phyloP scores from a whole-genome alignment of 2,797 vertebrate species.

The Dryobates pubescens region DNA sequence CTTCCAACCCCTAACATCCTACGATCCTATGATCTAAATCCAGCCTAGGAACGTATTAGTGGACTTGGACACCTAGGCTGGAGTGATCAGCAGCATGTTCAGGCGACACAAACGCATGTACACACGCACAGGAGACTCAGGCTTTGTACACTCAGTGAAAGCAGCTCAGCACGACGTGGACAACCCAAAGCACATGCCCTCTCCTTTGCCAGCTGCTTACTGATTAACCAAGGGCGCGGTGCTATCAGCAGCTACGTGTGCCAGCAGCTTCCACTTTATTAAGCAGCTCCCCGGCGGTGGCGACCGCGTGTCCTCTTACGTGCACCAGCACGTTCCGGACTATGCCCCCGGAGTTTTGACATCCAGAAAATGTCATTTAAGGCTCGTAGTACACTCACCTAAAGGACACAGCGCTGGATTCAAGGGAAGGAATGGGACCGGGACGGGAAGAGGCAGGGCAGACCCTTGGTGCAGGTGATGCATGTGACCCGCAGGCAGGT shows the following conservation, averaged over 20 bases:
- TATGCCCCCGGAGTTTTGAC: not conserved
- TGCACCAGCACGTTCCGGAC: not conserved
- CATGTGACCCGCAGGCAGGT: not conserved
- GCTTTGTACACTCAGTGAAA: not conserved
- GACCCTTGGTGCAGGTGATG: not conserved
- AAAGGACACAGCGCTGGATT: not conserved
- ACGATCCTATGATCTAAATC: not conserved
- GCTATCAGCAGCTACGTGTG: fast-evolving
- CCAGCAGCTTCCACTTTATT: not conserved
- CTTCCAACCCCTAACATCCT: too few relatives aligned
- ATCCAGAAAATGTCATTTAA: not conserved
- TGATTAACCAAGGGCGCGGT: not conserved
- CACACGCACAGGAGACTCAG: fast-evolving
- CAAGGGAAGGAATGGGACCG: not conserved
- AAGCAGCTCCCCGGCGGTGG: fast-evolving
- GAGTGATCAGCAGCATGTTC: fast-evolving
- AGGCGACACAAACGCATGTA: not conserved
- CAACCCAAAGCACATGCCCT: not conserved
- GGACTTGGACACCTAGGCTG: not conserved
- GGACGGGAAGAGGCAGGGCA: not conserved
- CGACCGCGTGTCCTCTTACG: fast-evolving
- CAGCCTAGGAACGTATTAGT: not conserved
- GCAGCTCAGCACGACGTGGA: not conserved
- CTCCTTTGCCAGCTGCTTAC: not conserved
- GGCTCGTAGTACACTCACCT: not conserved